Conservation (phyloP, 2,888 invertebrate genomes). For the Xanthorhoe designata region DNA sequence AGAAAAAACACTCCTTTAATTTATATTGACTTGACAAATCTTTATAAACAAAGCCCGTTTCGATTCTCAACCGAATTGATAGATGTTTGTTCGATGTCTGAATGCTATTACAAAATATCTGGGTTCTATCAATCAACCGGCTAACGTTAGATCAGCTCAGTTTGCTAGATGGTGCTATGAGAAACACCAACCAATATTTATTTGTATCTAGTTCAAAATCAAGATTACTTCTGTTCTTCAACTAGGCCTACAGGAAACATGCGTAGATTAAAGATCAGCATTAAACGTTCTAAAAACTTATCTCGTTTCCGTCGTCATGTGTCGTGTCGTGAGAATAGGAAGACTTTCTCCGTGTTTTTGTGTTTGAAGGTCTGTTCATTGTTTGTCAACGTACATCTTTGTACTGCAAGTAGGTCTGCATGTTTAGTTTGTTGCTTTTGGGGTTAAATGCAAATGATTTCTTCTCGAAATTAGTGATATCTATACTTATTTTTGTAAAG, state of each 20-base stretch:
- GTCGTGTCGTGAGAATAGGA: slow-evolving; percentile 70
- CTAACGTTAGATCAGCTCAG: too few relatives aligned
- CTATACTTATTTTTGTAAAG: neutral
- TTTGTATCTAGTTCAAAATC: neutral
- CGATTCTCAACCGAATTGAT: too few relatives aligned
- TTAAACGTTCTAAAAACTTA: slow-evolving; percentile 33
- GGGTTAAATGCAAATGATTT: neutral
- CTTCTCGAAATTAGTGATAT: too few relatives aligned
- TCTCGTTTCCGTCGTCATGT: slow-evolving; percentile 58
- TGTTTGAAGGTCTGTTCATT: slow-evolving; percentile 31
- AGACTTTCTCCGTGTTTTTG: slow-evolving; percentile 64
- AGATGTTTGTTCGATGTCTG: too few relatives aligned
- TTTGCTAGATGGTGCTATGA: neutral
- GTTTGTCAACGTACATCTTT: slow-evolving; percentile 24
- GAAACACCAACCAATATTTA: neutral
- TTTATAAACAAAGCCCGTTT: too few relatives aligned
- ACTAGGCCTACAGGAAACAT: slow-evolving; percentile 10
- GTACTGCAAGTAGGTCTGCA: slow-evolving; percentile 21
- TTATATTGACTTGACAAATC: too few relatives aligned
- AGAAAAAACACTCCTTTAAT: too few relatives aligned
- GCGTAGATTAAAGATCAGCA: slow-evolving; percentile 24
- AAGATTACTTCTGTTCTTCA: neutral
- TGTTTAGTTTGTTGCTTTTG: neutral
- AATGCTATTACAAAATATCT: too few relatives aligned
- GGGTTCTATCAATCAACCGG: too few relatives aligned